Percentiles rank a stretch among this genome's conserved stretches.
Evolutionary conservation across 2,113 vertebrate genomes (phyloP).

Genomic region (Percopsis transmontana): DNA sequence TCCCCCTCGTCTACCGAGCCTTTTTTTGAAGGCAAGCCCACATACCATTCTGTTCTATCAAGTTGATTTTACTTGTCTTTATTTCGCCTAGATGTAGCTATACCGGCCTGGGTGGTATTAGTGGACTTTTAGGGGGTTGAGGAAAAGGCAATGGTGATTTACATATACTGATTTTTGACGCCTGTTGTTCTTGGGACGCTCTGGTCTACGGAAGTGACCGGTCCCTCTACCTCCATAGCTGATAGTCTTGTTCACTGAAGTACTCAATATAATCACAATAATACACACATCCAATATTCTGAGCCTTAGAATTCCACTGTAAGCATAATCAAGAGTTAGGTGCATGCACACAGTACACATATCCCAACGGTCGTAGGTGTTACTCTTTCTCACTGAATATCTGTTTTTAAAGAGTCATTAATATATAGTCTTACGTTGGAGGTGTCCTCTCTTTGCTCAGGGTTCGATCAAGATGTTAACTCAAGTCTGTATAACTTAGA

Average conservation of each 20-base stretch:
- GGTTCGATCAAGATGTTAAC: constrained; percentile 59
- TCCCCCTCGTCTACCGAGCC: too few relatives aligned
- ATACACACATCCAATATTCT: constrained; percentile 2
- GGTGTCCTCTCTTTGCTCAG: constrained; percentile 69
- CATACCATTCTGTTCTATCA: not conserved
- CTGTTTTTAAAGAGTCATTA: constrained; percentile 23
- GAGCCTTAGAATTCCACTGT: constrained; percentile 5
- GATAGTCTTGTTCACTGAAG: not conserved
- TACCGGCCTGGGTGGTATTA: not conserved
- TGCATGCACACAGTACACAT: constrained; percentile 4
- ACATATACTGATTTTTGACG: not conserved
- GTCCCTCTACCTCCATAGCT: not conserved
- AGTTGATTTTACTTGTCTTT: not conserved
- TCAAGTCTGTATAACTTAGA: constrained; percentile 23
- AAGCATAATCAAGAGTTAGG: not conserved
- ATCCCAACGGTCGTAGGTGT: constrained; percentile 33
- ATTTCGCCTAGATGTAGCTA: not conserved
- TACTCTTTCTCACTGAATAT: constrained; percentile 3
- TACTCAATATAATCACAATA: not conserved
- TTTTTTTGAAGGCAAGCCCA: not conserved
- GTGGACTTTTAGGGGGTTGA: not conserved
- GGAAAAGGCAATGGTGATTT: not conserved
- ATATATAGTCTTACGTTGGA: constrained; percentile 31
- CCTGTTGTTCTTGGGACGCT: not conserved
- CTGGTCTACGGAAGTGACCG: not conserved